Evolutionary conservation across 1,140 invertebrate species (phyloP).

Genomic region (Bombus superbus): DNA sequence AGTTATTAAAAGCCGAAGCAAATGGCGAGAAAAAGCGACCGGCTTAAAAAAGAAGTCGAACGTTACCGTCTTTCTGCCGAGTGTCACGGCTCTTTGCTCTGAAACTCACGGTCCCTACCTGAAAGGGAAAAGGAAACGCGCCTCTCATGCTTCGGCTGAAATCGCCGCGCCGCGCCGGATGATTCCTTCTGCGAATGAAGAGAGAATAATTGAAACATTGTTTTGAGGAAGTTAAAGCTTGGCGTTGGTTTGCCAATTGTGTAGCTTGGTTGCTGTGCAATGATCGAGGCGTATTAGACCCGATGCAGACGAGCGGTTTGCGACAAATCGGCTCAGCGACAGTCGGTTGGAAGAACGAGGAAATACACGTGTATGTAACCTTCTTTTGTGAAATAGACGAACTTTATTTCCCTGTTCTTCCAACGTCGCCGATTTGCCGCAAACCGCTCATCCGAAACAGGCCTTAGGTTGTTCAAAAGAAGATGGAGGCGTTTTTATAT

Average conservation of each 20-base stretch:
- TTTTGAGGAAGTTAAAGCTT: not conserved
- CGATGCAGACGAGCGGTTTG: no score
- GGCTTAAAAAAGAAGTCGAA: conserved; percentile 63
- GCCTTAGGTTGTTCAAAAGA: no score
- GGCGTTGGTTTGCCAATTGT: not conserved
- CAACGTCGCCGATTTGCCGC: no score
- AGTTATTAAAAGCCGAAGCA: conserved; percentile 74
- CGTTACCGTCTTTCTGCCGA: conserved; percentile 53
- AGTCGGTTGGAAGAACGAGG: no score
- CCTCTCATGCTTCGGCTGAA: not conserved
- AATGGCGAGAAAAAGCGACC: conserved; percentile 59
- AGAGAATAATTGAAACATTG: conserved; percentile 41
- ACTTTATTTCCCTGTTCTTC: no score
- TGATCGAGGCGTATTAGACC: no score
- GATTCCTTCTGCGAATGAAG: not conserved
- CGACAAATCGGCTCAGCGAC: no score
- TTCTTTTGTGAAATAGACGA: no score
- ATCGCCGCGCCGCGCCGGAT: not conserved
- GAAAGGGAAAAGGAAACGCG: conserved; percentile 29
- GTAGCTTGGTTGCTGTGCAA: no score
- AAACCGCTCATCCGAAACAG: no score
- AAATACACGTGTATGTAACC: no score
- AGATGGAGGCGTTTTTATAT: no score
- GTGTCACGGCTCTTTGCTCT: conserved; percentile 41
- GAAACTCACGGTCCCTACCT: not conserved